A percentile compares a stretch with the other conserved stretches of the same genome.
Conservation (phyloP, 2,113 vertebrate species). For the Cephalopterus ornatus region DNA sequence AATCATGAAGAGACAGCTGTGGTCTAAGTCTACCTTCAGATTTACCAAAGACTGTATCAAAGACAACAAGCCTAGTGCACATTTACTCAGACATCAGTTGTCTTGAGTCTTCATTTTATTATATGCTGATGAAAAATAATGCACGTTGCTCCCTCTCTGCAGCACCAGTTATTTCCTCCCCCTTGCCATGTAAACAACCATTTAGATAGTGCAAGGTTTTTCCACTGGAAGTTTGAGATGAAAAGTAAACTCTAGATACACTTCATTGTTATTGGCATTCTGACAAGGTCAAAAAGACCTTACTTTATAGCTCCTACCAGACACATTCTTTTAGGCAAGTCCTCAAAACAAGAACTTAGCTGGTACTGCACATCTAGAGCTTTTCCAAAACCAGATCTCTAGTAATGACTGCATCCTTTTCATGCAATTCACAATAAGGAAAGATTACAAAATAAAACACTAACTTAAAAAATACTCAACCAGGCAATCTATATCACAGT, state of each 20-base stretch:
- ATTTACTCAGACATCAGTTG: not conserved
- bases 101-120: not conserved
- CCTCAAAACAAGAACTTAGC: not conserved
- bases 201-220: not conserved
- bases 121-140: not conserved
- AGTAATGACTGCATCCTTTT: not conserved
- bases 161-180: rapidly evolving
- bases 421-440: not conserved
- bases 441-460: not conserved
- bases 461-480: not conserved
- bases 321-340: not conserved
- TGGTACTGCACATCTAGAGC: not conserved
- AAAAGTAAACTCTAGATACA: not conserved
- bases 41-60: not conserved
- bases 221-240: not conserved
- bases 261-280: not conserved
- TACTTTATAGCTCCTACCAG: not conserved
- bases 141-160: not conserved
- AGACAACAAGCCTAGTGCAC: not conserved
- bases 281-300: not conserved
- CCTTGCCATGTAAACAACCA: not conserved
- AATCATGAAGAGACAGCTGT: rapidly evolving
- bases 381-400: not conserved
- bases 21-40: not conserved
- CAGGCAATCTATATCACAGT: not conserved